Percentiles rank a stretch among this genome's conserved stretches.
Conservation (phyloP, 2,888 invertebrate species). For the Microchrysa polita region DNA sequence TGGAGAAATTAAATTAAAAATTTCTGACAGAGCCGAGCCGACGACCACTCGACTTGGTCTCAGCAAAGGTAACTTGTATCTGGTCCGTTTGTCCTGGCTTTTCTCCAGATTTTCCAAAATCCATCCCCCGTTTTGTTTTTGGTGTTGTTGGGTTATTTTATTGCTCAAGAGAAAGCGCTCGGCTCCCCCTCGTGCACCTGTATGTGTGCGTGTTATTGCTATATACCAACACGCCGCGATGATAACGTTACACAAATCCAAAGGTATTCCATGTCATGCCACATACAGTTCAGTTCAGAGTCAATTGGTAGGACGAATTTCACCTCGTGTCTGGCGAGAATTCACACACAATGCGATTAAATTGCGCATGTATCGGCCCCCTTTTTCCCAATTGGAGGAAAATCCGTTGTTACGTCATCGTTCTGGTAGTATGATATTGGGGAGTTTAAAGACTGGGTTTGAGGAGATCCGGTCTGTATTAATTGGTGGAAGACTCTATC, state of each 20-base stretch:
- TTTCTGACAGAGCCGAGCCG: slow-evolving; percentile 55
- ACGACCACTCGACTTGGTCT: slow-evolving; percentile 64
- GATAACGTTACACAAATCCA: not conserved
- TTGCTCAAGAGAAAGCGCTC: not conserved
- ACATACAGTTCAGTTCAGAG: not conserved
- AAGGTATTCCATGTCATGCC: not conserved
- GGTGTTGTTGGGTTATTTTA: too few species aligned
- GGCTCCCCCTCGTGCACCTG: slow-evolving; percentile 20
- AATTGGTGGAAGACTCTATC: slow-evolving; percentile 12
- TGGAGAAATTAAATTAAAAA: slow-evolving; percentile 35
- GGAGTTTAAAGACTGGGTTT: not conserved
- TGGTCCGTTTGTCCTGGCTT: slow-evolving; percentile 54
- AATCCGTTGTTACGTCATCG: slow-evolving; percentile 48
- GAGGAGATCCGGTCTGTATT: not conserved
- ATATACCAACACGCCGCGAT: not conserved
- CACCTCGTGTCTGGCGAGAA: not conserved
- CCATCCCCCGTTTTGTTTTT: slow-evolving; percentile 19
- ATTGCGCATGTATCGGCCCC: slow-evolving; percentile 50
- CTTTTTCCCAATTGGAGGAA: slow-evolving; percentile 49
- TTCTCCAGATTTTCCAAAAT: slow-evolving; percentile 49
- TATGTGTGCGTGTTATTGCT: slow-evolving; percentile 21
- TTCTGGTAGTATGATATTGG: slow-evolving; percentile 29
- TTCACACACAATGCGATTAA: slow-evolving; percentile 27
- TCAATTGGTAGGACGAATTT: slow-evolving; percentile 28
- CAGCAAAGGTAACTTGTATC: slow-evolving; percentile 66